Percentiles rank a stretch among this genome's conserved stretches.
Evolutionary conservation across 2,888 invertebrate genomes (phyloP).

Genomic region (Gryllus longicercus): DNA sequence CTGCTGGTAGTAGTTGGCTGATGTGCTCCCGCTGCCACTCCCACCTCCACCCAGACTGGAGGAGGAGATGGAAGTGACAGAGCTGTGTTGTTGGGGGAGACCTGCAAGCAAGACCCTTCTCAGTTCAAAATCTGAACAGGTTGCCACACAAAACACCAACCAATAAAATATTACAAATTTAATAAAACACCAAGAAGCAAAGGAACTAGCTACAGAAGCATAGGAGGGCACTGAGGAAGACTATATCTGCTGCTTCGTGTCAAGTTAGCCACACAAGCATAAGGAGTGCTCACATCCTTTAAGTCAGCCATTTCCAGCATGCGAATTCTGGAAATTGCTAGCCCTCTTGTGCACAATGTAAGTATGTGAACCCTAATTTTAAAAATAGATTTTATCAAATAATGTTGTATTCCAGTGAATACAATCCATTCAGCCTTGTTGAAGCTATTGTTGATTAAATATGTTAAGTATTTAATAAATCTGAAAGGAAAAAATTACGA

Average conservation of each 20-base stretch:
- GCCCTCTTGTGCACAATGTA: background rate
- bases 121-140: background rate
- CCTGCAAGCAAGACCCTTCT: conserved; percentile 45
- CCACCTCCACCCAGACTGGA: conserved; percentile 48
- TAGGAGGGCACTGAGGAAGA: conserved; percentile 8
- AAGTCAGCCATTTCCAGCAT: conserved; percentile 2
- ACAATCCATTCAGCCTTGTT: too few relatives aligned
- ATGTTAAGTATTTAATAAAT: too few relatives aligned
- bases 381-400: too few relatives aligned
- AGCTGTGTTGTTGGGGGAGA: conserved; percentile 52
- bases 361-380: too few relatives aligned
- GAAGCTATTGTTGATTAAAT: too few relatives aligned
- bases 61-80: conserved; percentile 51
- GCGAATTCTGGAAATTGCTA: conserved; percentile 6
- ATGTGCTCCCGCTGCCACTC: conserved; percentile 42
- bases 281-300: conserved; percentile 17
- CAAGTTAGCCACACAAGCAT: conserved; percentile 17
- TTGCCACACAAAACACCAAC: background rate
- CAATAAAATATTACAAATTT: background rate
- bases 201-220: conserved; percentile 11
- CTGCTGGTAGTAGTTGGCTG: conserved; percentile 48
- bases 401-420: too few relatives aligned
- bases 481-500: too few relatives aligned
- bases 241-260: conserved; percentile 8
- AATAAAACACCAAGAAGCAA: conserved; percentile 1